phyloP scores from a whole-genome alignment of 2,888 invertebrate genomes.

The Drosophila pegasa region DNA sequence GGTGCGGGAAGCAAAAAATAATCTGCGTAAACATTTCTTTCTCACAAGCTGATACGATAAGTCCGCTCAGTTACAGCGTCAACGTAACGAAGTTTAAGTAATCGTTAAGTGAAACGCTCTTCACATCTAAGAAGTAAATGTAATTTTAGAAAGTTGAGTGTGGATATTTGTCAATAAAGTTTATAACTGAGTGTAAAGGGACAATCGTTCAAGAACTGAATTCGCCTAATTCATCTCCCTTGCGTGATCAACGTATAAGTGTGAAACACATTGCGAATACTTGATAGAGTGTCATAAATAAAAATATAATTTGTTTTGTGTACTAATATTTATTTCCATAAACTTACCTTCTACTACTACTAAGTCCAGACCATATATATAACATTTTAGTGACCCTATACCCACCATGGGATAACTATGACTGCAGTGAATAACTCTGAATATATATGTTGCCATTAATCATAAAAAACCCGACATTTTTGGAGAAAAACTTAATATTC shows the following conservation, averaged over 20 bases:
- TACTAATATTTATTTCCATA: too few species aligned
- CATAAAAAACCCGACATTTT: neutral
- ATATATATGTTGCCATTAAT: neutral
- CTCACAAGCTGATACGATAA: neutral
- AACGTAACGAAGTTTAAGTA: neutral
- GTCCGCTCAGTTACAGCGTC: neutral
- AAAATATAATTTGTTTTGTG: neutral
- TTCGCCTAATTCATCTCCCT: neutral
- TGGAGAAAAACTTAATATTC: neutral
- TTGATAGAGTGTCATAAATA: neutral
- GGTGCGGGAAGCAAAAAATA: neutral
- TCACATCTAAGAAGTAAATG: neutral
- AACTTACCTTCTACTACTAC: too few species aligned
- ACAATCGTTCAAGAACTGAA: neutral
- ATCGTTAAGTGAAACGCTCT: too few species aligned
- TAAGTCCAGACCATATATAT: neutral
- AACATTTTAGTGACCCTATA: too few species aligned
- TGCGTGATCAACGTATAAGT: neutral
- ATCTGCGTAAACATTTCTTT: constrained; percentile 6
- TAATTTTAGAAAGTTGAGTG: neutral
- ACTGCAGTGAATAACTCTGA: neutral
- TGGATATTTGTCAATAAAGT: neutral
- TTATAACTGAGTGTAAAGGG: neutral
- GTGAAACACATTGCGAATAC: neutral
- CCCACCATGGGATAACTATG: neutral